These are phyloP conservation scores for Bombylius major DNA, from an alignment of 2,888 invertebrate species.

Conservation along the genomic window DNA sequence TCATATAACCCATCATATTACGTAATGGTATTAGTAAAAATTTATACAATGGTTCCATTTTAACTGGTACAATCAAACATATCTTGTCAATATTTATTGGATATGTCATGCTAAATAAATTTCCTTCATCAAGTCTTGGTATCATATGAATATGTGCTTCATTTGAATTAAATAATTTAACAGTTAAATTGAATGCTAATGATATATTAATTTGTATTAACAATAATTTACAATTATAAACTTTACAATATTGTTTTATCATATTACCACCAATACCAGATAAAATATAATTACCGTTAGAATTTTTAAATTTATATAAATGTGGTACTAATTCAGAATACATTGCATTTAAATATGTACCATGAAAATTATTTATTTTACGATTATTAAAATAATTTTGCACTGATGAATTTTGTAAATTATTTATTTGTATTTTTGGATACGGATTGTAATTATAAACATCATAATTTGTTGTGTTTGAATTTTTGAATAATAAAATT, in stretches of 20 bases:
- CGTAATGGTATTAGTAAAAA: not conserved
- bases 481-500: not conserved
- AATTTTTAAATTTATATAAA: no score
- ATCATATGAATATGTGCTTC: no score
- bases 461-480: not conserved
- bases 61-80: not conserved
- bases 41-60: not conserved
- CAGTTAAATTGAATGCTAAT: no score
- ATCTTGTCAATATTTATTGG: not conserved
- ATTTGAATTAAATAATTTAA: no score
- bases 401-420: not conserved
- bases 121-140: no score
- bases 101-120: not conserved
- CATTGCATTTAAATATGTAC: not conserved
- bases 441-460: not conserved
- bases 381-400: not conserved
- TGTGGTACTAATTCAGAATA: not conserved
- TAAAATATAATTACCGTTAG: no score
- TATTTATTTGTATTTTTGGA: not conserved
- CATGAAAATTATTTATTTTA: not conserved
- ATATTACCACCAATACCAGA: not conserved
- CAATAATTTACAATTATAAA: not conserved
- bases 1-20: no score
- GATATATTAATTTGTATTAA: no score
- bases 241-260: not conserved